These are phyloP conservation scores for Battus philenor DNA, from an alignment of 1,140 invertebrate genomes.

Conservation along the genomic window DNA sequence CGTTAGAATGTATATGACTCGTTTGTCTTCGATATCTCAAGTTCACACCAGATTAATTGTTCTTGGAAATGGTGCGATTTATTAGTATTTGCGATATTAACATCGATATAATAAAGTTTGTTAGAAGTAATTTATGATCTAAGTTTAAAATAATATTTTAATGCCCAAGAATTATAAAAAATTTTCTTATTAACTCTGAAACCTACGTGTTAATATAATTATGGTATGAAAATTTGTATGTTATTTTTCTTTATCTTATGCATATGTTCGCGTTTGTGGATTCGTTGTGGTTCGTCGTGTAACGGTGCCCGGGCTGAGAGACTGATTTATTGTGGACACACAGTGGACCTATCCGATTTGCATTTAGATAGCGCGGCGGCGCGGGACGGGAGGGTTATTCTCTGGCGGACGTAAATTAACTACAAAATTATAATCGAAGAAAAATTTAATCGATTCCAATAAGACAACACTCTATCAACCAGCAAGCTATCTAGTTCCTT, in stretches of 20 bases:
- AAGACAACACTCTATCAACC: slow-evolving; percentile 35
- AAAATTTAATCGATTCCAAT: slow-evolving; percentile 36
- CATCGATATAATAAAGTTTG: not conserved
- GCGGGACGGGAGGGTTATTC: slow-evolving; percentile 29
- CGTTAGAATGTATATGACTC: slow-evolving; percentile 14
- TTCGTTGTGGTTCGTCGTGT: slow-evolving; percentile 28
- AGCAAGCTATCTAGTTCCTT: slow-evolving; percentile 7
- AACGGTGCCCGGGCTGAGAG: slow-evolving; percentile 46
- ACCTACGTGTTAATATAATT: too few relatives aligned
- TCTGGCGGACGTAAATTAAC: slow-evolving; percentile 63
- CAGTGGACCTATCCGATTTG: slow-evolving; percentile 69
- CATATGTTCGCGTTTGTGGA: slow-evolving; percentile 1
- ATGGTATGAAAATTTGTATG: too few relatives aligned
- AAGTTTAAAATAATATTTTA: too few relatives aligned
- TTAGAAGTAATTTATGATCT: too few relatives aligned
- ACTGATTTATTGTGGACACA: slow-evolving; percentile 68
- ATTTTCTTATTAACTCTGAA: too few relatives aligned
- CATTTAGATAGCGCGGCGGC: slow-evolving; percentile 64
- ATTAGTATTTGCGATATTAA: slow-evolving; percentile 1
- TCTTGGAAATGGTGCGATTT: slow-evolving; percentile 7
- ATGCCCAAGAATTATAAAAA: too few relatives aligned
- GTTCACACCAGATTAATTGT: slow-evolving; percentile 15
- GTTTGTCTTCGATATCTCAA: slow-evolving; percentile 17
- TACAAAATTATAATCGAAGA: slow-evolving; percentile 46
- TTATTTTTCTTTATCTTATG: slow-evolving; percentile 1